A percentile compares a stretch with the other conserved stretches of the same genome.
Conservation (phyloP, 2,797 vertebrate species). For the Eptatretus atami region DNA sequence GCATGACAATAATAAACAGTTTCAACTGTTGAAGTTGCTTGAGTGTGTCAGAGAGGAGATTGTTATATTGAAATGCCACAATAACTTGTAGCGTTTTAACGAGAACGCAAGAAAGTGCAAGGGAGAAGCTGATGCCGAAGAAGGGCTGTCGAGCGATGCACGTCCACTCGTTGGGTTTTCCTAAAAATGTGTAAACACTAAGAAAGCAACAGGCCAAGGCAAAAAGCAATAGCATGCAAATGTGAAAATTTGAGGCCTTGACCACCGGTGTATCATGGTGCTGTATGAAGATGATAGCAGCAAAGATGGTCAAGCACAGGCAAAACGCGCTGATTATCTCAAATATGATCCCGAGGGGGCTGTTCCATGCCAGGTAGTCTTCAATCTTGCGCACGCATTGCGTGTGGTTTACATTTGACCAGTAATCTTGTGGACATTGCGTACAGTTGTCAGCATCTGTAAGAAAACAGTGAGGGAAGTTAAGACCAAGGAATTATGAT, state of each 20-base stretch:
- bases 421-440: not conserved
- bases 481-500: not conserved
- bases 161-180: not conserved
- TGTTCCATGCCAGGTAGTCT: not conserved
- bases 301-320: not conserved
- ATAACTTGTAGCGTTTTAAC: constrained; percentile 6
- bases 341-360: not conserved
- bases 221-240: not conserved
- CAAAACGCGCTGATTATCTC: not conserved
- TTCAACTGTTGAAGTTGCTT: constrained; percentile 1
- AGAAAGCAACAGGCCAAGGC: constrained; percentile 1
- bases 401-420: not conserved
- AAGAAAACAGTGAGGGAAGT: not conserved
- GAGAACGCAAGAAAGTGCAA: constrained; percentile 4
- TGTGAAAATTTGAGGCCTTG: not conserved
- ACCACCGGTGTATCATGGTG: constrained; percentile 6
- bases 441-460: not conserved
- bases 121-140: constrained; percentile 3
- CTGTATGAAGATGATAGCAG: not conserved
- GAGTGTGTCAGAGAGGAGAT: not conserved
- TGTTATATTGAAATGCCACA: not conserved
- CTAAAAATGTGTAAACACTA: not conserved
- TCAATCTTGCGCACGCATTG: not conserved
- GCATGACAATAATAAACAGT: not conserved
- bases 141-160: not conserved